phyloP scores from a whole-genome alignment of 2,113 vertebrate genomes.

The Rafetus swinhoei region DNA sequence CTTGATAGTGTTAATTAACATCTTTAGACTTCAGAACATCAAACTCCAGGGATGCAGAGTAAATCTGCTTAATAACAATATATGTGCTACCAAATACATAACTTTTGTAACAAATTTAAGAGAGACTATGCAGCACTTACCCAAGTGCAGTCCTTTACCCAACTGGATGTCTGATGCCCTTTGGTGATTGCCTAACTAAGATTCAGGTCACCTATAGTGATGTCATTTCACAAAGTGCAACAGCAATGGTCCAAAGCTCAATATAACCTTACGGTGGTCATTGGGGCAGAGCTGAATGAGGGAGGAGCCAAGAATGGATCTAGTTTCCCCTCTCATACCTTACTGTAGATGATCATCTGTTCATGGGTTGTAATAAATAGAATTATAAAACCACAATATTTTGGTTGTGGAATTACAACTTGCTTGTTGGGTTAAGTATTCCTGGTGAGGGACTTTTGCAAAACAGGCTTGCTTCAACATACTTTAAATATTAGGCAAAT shows the following conservation, averaged over 20 bases:
- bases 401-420: neutral
- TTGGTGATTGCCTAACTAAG: neutral
- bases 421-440: neutral
- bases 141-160: neutral
- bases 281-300: neutral
- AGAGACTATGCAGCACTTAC: neutral
- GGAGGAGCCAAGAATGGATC: neutral
- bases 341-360: neutral
- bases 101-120: rapidly evolving
- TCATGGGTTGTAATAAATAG: neutral
- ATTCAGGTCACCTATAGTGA: neutral
- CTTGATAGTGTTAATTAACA: neutral
- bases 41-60: neutral
- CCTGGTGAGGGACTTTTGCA: rapidly evolving
- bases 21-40: neutral
- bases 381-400: neutral
- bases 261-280: neutral
- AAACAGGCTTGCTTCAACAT: neutral
- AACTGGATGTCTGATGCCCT: neutral
- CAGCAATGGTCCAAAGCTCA: neutral
- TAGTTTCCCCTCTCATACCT: neutral
- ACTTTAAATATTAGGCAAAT: neutral
- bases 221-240: neutral
- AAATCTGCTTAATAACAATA: neutral
- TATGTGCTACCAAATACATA: neutral